Percentiles rank a stretch among this genome's conserved stretches.
Conservation (phyloP, 2,113 vertebrate genomes). For the Sylvia atricapilla region DNA sequence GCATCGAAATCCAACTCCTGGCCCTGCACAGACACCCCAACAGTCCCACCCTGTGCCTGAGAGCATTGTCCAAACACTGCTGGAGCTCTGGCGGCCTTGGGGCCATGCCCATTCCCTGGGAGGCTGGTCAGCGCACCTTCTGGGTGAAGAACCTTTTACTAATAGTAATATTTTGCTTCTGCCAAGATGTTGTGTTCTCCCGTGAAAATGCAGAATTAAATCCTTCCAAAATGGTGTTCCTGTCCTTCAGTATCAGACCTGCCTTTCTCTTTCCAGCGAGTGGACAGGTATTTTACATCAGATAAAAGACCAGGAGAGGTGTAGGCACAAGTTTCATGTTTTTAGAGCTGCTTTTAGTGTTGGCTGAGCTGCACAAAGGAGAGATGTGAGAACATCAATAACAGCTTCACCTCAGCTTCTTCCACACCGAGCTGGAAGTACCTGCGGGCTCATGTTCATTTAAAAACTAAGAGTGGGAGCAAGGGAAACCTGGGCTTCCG, state of each 20-base stretch:
- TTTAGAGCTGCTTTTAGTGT: not conserved
- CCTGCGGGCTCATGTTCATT: not conserved
- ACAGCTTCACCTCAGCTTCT: not conserved
- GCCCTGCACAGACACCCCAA: not conserved
- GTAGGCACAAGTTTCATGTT: not conserved
- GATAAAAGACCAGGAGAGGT: not conserved
- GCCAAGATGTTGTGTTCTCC: not conserved
- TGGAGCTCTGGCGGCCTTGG: not conserved
- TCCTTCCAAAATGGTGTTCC: not conserved
- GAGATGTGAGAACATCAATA: not conserved
- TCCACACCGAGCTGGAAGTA: not conserved
- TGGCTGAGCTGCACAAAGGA: not conserved
- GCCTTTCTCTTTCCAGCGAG: not conserved
- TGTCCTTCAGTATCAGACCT: not conserved
- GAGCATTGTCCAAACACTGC: rapidly evolving
- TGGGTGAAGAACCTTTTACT: not conserved
- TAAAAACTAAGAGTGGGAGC: not conserved
- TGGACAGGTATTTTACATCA: not conserved
- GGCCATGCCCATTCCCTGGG: not conserved
- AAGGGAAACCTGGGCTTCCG: not conserved
- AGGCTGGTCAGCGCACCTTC: not conserved
- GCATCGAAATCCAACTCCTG: not conserved
- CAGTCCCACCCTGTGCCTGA: not conserved
- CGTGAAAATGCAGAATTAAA: not conserved
- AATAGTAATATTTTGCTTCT: not conserved